Base-by-base conservation (phyloP, 2,888 invertebrate genomes). In the Ochropleura plecta region DNA sequence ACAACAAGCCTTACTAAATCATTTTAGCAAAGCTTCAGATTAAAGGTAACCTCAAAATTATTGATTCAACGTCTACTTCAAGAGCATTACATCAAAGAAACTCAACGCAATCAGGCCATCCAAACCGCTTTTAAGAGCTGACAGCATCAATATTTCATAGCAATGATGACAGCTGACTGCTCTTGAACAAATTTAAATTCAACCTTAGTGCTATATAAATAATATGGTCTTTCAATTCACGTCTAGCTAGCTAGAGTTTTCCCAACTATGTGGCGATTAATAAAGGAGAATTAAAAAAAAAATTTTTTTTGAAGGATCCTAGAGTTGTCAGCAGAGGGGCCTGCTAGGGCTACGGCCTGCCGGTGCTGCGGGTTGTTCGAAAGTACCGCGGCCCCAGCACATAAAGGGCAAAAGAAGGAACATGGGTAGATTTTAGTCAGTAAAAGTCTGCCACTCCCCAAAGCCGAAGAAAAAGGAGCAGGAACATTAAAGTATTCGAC, bases 1-100 rank as follows among this genome's bases (percentile, higher is more conserved):
- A 77, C 18, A 7, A 44, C 30, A 49, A 10, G 4, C 42, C 16
- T 60, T 42, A 76, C 40, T 40, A n/a, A 73, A 48, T 8, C 16
- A 53, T 12, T 64, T 49, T n/a, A 42, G 0, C 3, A 20, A 14
- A 49, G 16, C 8, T 12, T 48, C 9, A 20, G 49, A 51, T 4
- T 42, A 9, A 9, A 12, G 9, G 8, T 8, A 53, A 48, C 30
- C 18, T 64, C n/a, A 20, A 42, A 66, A 18, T 18, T 5, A 60
- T 40, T 53, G n/a, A 53, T n/a, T 53, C n/a, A 53, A 53, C 53
- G 53, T n/a, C 10, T 20, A 40, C 59, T 59, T 59, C 0, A 5
- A 40, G 40, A 16, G 6, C 42, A 62, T 57, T 57, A 16, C 0
- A 55, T 12, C 20, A 55, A 55, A 57, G 5, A 53, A n/a, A 53